These are phyloP conservation scores for Diplolepis rosae DNA, from an alignment of 2,888 invertebrate species.

Conservation along the genomic window DNA sequence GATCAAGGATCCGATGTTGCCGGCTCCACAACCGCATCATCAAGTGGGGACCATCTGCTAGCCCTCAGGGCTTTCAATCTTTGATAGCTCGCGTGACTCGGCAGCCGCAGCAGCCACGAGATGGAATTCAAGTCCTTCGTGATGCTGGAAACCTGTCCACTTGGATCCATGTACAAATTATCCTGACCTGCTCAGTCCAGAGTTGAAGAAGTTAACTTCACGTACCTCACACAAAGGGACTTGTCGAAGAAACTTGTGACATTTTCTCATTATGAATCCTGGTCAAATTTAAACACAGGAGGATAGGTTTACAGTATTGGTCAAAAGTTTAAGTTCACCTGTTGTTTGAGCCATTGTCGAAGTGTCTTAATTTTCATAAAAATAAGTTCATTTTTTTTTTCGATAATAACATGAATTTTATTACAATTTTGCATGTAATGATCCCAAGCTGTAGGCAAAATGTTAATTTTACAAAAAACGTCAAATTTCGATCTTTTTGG, in stretches of 20 bases:
- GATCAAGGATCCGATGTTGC: conserved; percentile 54
- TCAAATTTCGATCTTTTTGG: too few relatives aligned
- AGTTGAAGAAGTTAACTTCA: conserved; percentile 18
- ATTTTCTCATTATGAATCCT: conserved; percentile 15
- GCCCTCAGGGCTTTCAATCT: conserved; percentile 71
- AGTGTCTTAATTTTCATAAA: too few relatives aligned
- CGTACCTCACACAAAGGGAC: background rate
- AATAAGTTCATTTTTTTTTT: too few relatives aligned
- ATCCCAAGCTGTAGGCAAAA: too few relatives aligned
- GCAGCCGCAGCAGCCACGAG: conserved; percentile 55
- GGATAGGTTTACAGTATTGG: too few relatives aligned
- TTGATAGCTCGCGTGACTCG: conserved; percentile 72
- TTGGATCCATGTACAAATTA: conserved; percentile 14
- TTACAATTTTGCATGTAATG: too few relatives aligned
- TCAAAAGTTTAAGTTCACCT: too few relatives aligned
- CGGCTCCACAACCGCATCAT: conserved; percentile 36
- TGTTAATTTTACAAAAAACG: too few relatives aligned
- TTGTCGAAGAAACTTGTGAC: conserved; percentile 13
- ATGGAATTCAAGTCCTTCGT: conserved; percentile 42
- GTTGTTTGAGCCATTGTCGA: too few relatives aligned
- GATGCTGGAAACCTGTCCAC: conserved; percentile 28
- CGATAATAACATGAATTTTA: too few relatives aligned
- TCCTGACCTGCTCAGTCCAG: conserved; percentile 4
- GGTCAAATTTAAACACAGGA: background rate
- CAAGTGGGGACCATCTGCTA: conserved; percentile 69